Conservation (phyloP, 1,140 invertebrate species). For the Bombus turneri region DNA sequence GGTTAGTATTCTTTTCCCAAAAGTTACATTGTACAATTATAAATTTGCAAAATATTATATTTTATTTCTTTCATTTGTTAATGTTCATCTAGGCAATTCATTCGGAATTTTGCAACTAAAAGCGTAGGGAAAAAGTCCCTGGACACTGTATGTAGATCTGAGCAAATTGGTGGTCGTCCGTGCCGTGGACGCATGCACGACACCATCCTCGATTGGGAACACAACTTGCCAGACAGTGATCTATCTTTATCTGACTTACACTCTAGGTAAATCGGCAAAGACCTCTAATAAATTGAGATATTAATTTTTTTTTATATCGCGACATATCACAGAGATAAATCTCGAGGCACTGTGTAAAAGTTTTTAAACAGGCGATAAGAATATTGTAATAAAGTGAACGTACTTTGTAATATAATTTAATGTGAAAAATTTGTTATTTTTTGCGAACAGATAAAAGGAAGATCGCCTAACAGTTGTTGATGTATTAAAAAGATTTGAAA, state of each 20-base stretch:
- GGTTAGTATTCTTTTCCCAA: conserved; percentile 82
- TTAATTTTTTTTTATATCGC: not conserved
- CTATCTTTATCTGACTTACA: conserved; percentile 93
- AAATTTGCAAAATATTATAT: not conserved
- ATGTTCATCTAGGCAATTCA: conserved; percentile 88
- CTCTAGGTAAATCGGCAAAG: conserved; percentile 87
- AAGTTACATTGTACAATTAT: conserved; percentile 9
- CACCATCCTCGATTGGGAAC: conserved; percentile 99
- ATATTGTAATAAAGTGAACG: not conserved
- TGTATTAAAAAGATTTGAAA: conserved; percentile 31
- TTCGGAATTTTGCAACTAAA: conserved; percentile 89
- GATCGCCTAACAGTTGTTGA: conserved; percentile 32
- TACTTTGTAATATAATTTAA: not conserved
- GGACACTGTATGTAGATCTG: conserved; percentile 88
- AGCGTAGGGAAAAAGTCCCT: conserved; percentile 96
- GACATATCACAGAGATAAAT: not conserved
- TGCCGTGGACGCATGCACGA: conserved; percentile 95
- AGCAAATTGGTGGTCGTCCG: conserved; percentile 85
- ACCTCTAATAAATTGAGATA: not conserved
- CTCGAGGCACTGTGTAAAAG: not conserved
- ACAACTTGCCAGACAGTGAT: conserved; percentile 95
- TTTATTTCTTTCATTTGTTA: conserved; percentile 9
- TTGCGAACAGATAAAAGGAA: conserved; percentile 37
- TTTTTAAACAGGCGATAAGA: not conserved
- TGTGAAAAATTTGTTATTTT: conserved; percentile 34